Base-by-base conservation (phyloP, 2,797 vertebrate species). In the Myoxocephalus aenaeus region DNA sequence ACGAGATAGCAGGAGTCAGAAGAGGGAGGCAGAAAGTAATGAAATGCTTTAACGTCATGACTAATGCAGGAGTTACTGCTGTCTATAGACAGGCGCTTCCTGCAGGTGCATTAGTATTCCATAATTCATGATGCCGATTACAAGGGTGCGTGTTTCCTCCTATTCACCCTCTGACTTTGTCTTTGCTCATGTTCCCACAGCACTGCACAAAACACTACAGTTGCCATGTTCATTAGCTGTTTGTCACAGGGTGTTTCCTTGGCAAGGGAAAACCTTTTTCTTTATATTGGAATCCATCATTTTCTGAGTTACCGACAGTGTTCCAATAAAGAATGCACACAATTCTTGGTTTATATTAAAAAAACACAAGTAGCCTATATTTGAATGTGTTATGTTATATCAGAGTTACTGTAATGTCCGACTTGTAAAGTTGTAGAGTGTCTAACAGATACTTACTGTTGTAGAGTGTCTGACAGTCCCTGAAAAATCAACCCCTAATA, bases 121-220 rank as follows among this genome's bases (percentile, higher is more conserved):
- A 93, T 93, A 92, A 93, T 94, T 93, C 84, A 93, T 89, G 69
- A 72, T 72, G 69, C 38, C 61, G 72, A 84, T 86, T 83, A 82
- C 79, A 87, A 64, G 79, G 80, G 73, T 58, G 86, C 82, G 75
- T 69, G 68, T 86, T 77, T 58, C 81, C 76, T 82, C 76, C 78
- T 80, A 25, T 74, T 70, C 58, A 7, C 50, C 65, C 74, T 65
- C 61, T 70, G 36, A 48, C 44, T 64, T 44, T 14, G 57, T 66
- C 57, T 51, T 25, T 57, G 38, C 70, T 72, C 2, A 2, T 63
- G 29, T 67, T 70, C 40, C 36, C 62, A 40, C 25, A 54, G 74
- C 7, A 38, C 40, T 20, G 44, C 32, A 36, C 6, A 38, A 40
- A 82, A 38, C 54, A 67, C 54, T 20, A 29, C 27, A 42, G 58